phyloP scores from a whole-genome alignment of 2,113 vertebrate genomes.

The Cottus gobio region DNA sequence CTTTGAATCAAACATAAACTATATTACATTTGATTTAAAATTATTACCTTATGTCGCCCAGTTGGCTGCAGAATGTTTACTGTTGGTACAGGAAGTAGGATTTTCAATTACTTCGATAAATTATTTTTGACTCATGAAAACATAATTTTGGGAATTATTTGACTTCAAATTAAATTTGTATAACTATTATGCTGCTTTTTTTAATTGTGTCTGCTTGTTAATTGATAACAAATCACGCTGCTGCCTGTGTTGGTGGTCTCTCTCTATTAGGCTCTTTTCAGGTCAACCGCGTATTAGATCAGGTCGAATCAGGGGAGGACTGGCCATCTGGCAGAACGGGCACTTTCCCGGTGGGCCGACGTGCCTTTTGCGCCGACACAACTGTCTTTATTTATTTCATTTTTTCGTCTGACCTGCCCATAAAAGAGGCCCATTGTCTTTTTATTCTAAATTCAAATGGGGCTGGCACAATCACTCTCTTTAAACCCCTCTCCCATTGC shows the following conservation, averaged over 20 bases:
- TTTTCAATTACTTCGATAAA: background rate
- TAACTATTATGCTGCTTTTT: slow-evolving; percentile 2
- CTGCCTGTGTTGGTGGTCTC: background rate
- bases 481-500: background rate
- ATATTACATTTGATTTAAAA: background rate
- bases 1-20: too few relatives aligned
- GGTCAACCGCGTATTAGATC: background rate
- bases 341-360: background rate
- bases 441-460: background rate
- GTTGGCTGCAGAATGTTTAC: background rate
- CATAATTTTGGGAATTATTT: background rate
- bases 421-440: background rate
- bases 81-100: background rate
- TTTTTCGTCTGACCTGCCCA: background rate
- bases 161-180: background rate
- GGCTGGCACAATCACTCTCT: background rate
- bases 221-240: background rate
- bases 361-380: background rate
- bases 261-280: background rate
- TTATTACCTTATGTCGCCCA: background rate
- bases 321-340: background rate
- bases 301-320: background rate
- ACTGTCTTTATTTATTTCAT: background rate
- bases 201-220: background rate
- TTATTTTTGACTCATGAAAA: background rate